Percentiles rank a stretch among this genome's conserved stretches.
Evolutionary conservation across 1,140 invertebrate genomes (phyloP).

Genomic region (Eurosta solidaginis): DNA sequence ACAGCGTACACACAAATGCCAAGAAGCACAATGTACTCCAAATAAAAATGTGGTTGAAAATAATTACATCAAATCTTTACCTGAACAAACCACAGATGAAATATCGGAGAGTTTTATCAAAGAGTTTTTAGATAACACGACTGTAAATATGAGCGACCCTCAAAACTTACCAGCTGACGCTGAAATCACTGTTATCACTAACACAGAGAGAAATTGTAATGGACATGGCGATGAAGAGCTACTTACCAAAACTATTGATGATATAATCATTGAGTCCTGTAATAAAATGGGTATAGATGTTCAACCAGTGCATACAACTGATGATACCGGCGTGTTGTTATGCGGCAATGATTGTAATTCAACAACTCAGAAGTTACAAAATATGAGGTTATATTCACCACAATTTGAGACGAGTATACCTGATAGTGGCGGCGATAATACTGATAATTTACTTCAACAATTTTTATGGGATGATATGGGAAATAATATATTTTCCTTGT

Average conservation of each 20-base stretch:
- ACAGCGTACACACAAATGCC: constrained; percentile 80
- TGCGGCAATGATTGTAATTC: constrained; percentile 57
- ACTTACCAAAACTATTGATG: constrained; percentile 55
- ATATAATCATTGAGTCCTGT: constrained; percentile 59
- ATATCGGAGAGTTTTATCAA: constrained; percentile 51
- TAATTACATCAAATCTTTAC: neutral
- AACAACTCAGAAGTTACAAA: constrained; percentile 63
- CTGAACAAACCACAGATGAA: constrained; percentile 15
- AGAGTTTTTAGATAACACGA: constrained; percentile 45
- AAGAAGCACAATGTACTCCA: constrained; percentile 33
- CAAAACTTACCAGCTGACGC: constrained; percentile 39
- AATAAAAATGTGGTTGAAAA: neutral
- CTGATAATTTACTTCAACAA: neutral
- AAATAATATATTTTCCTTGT: neutral
- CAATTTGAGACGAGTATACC: constrained; percentile 25
- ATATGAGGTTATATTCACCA: constrained; percentile 60
- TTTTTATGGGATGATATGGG: constrained; percentile 8
- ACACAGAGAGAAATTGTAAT: neutral
- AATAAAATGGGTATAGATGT: constrained; percentile 56
- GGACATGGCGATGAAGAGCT: constrained; percentile 41
- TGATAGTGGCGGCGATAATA: neutral
- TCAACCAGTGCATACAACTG: constrained; percentile 27
- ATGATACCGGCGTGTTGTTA: neutral
- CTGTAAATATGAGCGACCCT: neutral
- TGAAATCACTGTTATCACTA: constrained; percentile 42